A percentile compares a stretch with the other conserved stretches of the same genome.
These are phyloP conservation scores for Tachina grossa DNA, from an alignment of 2,888 invertebrate species.

Conservation along the genomic window DNA sequence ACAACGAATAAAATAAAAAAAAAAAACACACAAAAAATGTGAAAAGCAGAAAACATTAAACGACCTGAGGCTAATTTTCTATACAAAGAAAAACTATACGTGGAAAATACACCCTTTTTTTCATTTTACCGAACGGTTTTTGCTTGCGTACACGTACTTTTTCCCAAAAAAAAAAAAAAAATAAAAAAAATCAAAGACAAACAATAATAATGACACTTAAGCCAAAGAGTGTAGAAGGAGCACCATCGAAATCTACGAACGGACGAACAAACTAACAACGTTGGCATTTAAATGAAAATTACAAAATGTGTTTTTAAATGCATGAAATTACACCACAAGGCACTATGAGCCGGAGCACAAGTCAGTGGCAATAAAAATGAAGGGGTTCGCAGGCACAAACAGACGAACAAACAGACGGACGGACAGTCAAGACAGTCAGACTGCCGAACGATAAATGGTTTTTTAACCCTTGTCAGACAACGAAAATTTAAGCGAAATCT, in stretches of 20 bases:
- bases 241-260: slow-evolving; percentile 18
- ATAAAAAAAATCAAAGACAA: slow-evolving; percentile 59
- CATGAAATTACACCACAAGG: slow-evolving; percentile 67
- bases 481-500: too few relatives aligned
- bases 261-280: slow-evolving; percentile 26
- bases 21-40: background rate
- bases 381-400: slow-evolving; percentile 4
- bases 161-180: background rate
- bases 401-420: background rate
- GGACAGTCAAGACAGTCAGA: slow-evolving; percentile 12
- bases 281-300: slow-evolving; percentile 71
- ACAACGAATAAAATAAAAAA: background rate
- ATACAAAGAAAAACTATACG: slow-evolving; percentile 64
- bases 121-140: background rate
- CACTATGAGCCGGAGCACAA: slow-evolving; percentile 42
- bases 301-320: slow-evolving; percentile 71
- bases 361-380: slow-evolving; percentile 38
- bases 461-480: too few relatives aligned
- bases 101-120: slow-evolving; percentile 66
- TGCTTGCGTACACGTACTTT: slow-evolving; percentile 24
- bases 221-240: slow-evolving; percentile 49
- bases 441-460: slow-evolving; percentile 11
- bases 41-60: slow-evolving; percentile 33
- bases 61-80: slow-evolving; percentile 66
- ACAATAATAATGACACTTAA: slow-evolving; percentile 68